Conservation (phyloP, 2,797 vertebrate genomes). For the Macroramphosus scolopax region DNA sequence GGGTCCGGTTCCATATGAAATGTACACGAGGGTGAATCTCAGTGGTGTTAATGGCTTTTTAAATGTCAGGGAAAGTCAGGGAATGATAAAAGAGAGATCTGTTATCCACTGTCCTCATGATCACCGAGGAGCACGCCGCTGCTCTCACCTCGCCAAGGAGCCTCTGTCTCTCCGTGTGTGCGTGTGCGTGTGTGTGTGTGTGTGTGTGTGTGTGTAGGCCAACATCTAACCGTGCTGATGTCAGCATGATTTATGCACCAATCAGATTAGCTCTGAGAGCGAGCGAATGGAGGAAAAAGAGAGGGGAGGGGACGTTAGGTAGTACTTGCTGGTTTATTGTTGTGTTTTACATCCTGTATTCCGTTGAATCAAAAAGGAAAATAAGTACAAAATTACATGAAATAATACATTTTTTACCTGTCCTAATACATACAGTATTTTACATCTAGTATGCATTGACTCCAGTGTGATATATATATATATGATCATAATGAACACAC, state of each 20-base stretch:
- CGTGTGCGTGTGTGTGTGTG: slow-evolving; percentile 25
- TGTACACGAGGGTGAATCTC: slow-evolving; percentile 71
- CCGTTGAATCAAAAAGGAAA: too few species aligned
- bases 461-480: too few species aligned
- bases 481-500: too few species aligned
- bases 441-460: too few species aligned
- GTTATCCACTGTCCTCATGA: slow-evolving; percentile 82
- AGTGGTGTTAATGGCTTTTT: slow-evolving; percentile 84
- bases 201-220: slow-evolving; percentile 51
- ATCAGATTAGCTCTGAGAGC: slow-evolving; percentile 68
- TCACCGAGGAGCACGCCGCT: slow-evolving; percentile 59
- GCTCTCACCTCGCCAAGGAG: slow-evolving; percentile 50
- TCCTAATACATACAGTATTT: too few species aligned
- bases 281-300: slow-evolving; percentile 50
- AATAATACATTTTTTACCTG: too few species aligned
- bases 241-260: slow-evolving; percentile 79
- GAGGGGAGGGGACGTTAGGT: slow-evolving; percentile 22
- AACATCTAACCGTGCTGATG: slow-evolving; percentile 74
- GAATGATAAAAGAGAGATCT: slow-evolving; percentile 84
- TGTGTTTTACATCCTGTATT: slow-evolving; percentile 32
- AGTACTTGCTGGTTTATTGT: slow-evolving; percentile 43
- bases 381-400: too few species aligned
- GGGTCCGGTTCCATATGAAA: slow-evolving; percentile 64
- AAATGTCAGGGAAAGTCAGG: slow-evolving; percentile 86
- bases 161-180: slow-evolving; percentile 7